Conservation (phyloP, 2,888 invertebrate genomes). For the Cenopis cana region DNA sequence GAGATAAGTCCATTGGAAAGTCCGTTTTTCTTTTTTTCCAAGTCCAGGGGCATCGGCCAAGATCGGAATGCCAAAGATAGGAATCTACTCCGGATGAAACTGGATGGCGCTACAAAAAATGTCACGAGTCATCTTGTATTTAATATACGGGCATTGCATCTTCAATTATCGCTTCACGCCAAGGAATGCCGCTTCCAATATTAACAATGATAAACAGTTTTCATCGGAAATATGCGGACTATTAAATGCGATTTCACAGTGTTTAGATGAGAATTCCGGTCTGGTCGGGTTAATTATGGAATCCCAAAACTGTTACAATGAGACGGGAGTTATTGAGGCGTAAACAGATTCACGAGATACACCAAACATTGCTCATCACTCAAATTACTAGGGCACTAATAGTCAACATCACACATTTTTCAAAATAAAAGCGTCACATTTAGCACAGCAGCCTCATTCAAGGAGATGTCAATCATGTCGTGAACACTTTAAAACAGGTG, state of each 20-base stretch:
- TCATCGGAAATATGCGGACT: conserved; percentile 37
- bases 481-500: conserved; percentile 27
- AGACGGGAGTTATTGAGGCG: conserved; percentile 1
- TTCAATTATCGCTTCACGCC: conserved; percentile 47
- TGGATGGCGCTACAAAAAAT: conserved; percentile 56
- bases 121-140: conserved; percentile 66
- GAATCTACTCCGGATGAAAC: conserved; percentile 49
- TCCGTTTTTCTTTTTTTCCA: conserved; percentile 44
- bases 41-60: conserved; percentile 56
- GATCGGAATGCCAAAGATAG: conserved; percentile 52
- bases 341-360: conserved; percentile 27
- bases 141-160: conserved; percentile 60
- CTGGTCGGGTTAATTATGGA: conserved; percentile 21
- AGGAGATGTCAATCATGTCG: conserved; percentile 32
- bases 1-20: conserved; percentile 42
- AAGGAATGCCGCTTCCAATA: conserved; percentile 60
- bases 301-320: conserved; percentile 26
- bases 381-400: conserved; percentile 13
- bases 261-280: conserved; percentile 32
- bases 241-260: conserved; percentile 40
- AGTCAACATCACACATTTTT: conserved; percentile 24
- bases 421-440: conserved; percentile 18
- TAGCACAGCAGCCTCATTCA: conserved; percentile 22
- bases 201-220: conserved; percentile 54
- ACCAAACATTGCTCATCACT: conserved; percentile 16